A percentile compares a stretch with the other conserved stretches of the same genome.
phyloP scores from a whole-genome alignment of 2,888 invertebrate species.

The Clanis bilineata region DNA sequence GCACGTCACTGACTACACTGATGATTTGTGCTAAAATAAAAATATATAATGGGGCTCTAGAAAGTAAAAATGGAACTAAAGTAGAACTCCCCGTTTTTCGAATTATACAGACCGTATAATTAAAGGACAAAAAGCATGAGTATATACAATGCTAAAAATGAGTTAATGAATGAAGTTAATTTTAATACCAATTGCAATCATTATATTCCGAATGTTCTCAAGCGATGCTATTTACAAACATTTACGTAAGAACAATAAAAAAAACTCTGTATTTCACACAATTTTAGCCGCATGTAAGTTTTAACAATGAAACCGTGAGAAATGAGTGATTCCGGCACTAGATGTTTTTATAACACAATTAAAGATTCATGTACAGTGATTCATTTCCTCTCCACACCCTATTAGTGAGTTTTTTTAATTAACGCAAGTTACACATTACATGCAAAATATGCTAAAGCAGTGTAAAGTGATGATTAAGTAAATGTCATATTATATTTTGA shows the following conservation, averaged over 20 bases:
- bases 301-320: constrained; percentile 16
- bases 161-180: constrained; percentile 6
- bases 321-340: constrained; percentile 6
- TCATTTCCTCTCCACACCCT: not conserved
- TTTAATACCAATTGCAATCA: not conserved
- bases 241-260: constrained; percentile 23
- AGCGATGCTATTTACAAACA: constrained; percentile 22
- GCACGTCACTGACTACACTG: too few relatives aligned
- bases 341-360: not conserved
- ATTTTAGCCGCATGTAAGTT: not conserved
- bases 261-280: constrained; percentile 22
- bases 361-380: not conserved
- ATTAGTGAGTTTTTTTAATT: not conserved
- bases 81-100: too few relatives aligned
- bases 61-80: too few relatives aligned
- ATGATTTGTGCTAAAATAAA: too few relatives aligned
- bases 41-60: too few relatives aligned
- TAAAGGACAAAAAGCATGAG: not conserved
- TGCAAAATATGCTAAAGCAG: too few relatives aligned
- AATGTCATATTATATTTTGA: too few relatives aligned
- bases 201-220: constrained; percentile 27
- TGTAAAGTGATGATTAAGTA: too few relatives aligned
- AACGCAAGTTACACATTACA: not conserved
- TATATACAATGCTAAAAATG: not conserved
- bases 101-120: not conserved